Evolutionary conservation across 2,888 invertebrate genomes (phyloP).

Genomic region (Pristionchus entomophagus): DNA sequence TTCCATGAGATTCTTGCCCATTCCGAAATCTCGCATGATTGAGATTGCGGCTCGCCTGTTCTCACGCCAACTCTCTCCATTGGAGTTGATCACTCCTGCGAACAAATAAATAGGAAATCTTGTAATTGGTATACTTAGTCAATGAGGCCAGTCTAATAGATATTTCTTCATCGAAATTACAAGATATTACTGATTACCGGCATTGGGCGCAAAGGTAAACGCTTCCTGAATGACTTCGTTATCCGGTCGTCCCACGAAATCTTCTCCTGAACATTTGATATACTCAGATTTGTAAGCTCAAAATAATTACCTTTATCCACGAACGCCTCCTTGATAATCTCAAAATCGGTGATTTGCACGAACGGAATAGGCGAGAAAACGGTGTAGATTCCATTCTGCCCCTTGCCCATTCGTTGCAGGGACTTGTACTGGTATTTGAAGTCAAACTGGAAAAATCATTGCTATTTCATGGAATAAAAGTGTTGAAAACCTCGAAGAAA

Average conservation of each 20-base stretch:
- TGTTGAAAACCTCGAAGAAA: no score
- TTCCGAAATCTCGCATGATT: constrained; percentile 62
- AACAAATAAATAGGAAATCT: not conserved
- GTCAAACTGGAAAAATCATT: not conserved
- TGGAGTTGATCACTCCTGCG: constrained; percentile 33
- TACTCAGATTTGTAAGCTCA: not conserved
- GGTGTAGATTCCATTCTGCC: not conserved
- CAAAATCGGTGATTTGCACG: constrained; percentile 27
- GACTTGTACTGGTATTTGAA: constrained; percentile 16
- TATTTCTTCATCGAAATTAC: no score
- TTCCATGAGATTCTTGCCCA: constrained; percentile 63
- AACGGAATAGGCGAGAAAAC: constrained; percentile 17
- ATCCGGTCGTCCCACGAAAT: not conserved
- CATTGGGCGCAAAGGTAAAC: constrained; percentile 9
- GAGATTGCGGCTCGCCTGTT: constrained; percentile 57
- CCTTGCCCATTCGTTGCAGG: not conserved
- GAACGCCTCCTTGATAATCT: not conserved
- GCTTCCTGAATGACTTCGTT: constrained; percentile 8
- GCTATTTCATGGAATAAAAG: not conserved
- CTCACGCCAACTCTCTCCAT: constrained; percentile 62
- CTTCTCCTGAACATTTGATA: not conserved
- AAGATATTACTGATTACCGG: not conserved
- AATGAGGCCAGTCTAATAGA: no score
- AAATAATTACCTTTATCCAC: not conserved
- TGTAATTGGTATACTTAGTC: no score